Base-by-base conservation (phyloP, 2,888 invertebrate genomes). In the Bellardia pandia region DNA sequence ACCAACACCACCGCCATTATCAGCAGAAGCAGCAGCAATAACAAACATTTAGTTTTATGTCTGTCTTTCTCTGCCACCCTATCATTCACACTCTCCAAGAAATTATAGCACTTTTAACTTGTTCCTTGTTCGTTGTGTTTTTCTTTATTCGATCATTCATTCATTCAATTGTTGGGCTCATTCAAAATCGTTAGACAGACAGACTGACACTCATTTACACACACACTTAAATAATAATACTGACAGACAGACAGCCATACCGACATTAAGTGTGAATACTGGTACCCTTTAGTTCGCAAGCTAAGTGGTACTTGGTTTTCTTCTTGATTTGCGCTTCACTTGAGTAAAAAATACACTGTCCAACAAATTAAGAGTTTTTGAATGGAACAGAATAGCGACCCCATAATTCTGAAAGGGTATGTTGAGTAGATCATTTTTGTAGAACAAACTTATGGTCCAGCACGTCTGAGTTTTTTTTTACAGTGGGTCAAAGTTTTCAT, bases 251-350 rank as follows among this genome's bases (percentile, higher is more conserved):
- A 37, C 53, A 53, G 16, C 0, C 30, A 3, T 30, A 48, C n/a
- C 60, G 64, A 66, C 80, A 74, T 74, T 42, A 86, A 86, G 79
- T 83, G 78, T 56, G 64, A 16, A 74, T 66, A 79, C 71, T 69
- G 48, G 42, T 72, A 79, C 76, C 42, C 86, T 71, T 79, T 51
- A 58, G 66, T 66, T 76, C 42, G 69, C 53, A 79, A 80, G 86
- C 79, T 79, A 83, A 86, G 83, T 83, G 79, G 14, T 60, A 45
- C 80, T 85, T 85, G 64, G 48, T 56, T 62, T 83, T 53, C 66
- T 76, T 66, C 62, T 75, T 83, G 75, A 79, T 83, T 79, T 71
- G 69, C 58, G 33, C 45, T 78, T 78, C 53, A 78, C 74, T 82
- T n/a, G 51, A 53, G n/a, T n/a, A 53, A 53, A 16, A 53, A 53